Base-by-base conservation (phyloP, 2,113 vertebrate species). In the Phyllostomus hastatus region DNA sequence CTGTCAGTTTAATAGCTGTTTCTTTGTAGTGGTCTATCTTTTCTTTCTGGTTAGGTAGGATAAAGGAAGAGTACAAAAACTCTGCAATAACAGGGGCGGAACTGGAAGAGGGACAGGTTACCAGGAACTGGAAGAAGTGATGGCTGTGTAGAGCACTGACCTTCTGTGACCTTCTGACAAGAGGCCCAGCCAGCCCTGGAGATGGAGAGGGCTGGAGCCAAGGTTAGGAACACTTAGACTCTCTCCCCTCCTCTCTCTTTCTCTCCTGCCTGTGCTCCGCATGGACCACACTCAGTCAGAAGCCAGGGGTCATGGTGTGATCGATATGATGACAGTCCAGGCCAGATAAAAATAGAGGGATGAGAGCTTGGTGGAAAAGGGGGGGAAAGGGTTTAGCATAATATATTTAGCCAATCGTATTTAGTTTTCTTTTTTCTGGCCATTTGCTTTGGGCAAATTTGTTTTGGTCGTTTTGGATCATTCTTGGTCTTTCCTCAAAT, bases 1-100 rank as follows among this genome's bases (percentile, higher is more conserved):
- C n/a, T 84, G 35, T 76, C 43, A 80, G 85, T 57, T 33, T 86
- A 91, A 70, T 83, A 64, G 66, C 24, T 35, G 16, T 84, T 79
- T 95, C 93, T 95, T 96, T 91, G 78, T 64, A 67, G 90, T 31
- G 33, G 24, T 75, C 33, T 89, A 7, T 70, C 69, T 75, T 81
- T 96, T 67, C 50, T 72, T 83, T 95, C 50, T 92, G 73, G 20
- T 54, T 91, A 24, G 31, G 28, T 86, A 24, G n/a, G 28, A 52
- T 31, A 75, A 87, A 79, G 50, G 73, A 95, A 86, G 41, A 67
- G 3, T 54, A 31, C 19, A 69, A 76, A 69, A 20, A 26, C 67
- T 88, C 41, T n/a, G 24, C 41, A 35, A 48, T 9, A 67, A 81
- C 73, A 86, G 54, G 24, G 22, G 0, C 5, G 75, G 70, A 52